phyloP scores from a whole-genome alignment of 1,140 invertebrate genomes.

The Antheraea mylitta region DNA sequence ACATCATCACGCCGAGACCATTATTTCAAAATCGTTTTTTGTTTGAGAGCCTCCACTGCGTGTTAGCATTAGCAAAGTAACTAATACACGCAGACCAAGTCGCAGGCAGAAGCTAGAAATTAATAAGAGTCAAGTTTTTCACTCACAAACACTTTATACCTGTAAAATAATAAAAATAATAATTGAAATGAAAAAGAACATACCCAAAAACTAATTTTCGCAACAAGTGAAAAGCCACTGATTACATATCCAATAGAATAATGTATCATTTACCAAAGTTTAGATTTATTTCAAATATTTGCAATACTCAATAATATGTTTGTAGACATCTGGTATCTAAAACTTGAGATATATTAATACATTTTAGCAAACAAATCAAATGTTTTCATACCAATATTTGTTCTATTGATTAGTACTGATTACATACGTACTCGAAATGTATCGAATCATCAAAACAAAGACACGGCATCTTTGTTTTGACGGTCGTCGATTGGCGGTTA shows the following conservation, averaged over 20 bases:
- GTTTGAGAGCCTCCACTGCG: no score
- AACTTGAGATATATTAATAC: not conserved
- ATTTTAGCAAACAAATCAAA: constrained; percentile 26
- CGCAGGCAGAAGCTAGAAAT: no score
- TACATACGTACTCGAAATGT: constrained; percentile 49
- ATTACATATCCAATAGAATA: not conserved
- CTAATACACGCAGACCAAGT: no score
- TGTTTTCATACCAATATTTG: constrained; percentile 52
- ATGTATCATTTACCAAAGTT: not conserved
- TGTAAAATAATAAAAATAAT: no score
- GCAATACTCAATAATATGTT: not conserved
- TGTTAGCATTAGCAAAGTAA: no score
- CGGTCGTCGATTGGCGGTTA: constrained; percentile 38
- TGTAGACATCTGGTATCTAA: constrained; percentile 2
- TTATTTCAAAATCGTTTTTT: no score
- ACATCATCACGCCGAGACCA: no score
- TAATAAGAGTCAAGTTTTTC: no score
- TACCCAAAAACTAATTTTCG: no score
- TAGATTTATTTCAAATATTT: not conserved
- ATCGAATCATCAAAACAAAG: constrained; percentile 66
- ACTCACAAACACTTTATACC: no score
- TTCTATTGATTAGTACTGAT: constrained; percentile 50
- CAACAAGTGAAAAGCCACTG: no score
- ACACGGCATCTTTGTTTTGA: constrained; percentile 15
- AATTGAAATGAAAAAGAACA: no score